Percentiles rank a stretch among this genome's conserved stretches.
Evolutionary conservation across 2,797 vertebrate genomes (phyloP).

Genomic region (Acanthurus tractus): DNA sequence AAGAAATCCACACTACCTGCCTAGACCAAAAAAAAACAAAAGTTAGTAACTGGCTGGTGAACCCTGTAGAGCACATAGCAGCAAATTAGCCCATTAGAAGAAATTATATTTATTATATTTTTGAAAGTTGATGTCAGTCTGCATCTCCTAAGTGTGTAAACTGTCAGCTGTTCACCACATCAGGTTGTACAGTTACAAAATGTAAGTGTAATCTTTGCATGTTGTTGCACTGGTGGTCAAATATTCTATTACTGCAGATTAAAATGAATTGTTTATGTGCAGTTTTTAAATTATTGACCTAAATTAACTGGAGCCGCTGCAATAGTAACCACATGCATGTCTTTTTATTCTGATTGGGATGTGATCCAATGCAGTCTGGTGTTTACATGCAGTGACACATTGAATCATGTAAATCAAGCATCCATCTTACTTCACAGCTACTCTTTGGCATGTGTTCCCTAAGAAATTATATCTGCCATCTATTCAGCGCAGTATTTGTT

Average conservation of each 20-base stretch:
- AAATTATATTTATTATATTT: background rate
- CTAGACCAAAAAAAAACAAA: background rate
- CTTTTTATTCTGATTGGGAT: too few species aligned
- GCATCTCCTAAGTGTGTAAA: background rate
- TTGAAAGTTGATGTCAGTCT: too few species aligned
- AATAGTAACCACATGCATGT: background rate
- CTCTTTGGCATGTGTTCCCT: too few species aligned
- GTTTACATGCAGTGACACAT: too few species aligned
- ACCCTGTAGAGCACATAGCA: background rate
- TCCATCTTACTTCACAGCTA: too few species aligned
- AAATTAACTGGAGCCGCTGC: background rate
- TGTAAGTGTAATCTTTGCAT: background rate
- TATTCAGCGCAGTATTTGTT: too few species aligned
- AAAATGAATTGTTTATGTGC: background rate
- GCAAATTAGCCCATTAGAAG: too few species aligned
- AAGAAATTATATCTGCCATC: too few species aligned
- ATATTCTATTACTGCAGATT: background rate
- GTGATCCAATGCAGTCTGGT: too few species aligned
- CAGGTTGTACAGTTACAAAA: background rate
- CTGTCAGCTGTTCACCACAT: background rate
- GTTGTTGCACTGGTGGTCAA: background rate
- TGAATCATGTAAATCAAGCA: too few species aligned
- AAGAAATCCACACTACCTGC: background rate
- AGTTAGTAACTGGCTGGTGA: background rate
- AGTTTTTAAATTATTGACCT: background rate